Base-by-base conservation (phyloP, 2,797 vertebrate species). In the Allobates femoralis region DNA sequence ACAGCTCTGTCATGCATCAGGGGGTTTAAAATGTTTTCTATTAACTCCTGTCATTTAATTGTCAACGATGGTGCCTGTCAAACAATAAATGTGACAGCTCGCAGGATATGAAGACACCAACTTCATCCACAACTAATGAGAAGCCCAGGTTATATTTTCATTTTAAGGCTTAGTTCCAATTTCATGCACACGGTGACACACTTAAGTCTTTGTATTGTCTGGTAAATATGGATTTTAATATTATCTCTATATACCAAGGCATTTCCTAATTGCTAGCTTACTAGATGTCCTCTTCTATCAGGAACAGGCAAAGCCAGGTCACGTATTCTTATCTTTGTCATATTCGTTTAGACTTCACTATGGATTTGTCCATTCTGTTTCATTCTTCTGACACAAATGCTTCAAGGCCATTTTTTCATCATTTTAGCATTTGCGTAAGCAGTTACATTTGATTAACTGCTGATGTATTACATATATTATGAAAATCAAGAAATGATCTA, bases 341-440 rank as follows among this genome's bases (percentile, higher is more conserved):
- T 69, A 55, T 69, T 69, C 16, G 79, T 69, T 69, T 55, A 67
- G 66, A 69, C 64, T 69, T 81, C 79, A 81, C 64, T 67, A 69
- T 30, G 18, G 62, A 69, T 81, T 69, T 81, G 62, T 81, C 79
- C 50, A 37, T 81, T n/a, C 2, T 32, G 46, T 53, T 81, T 81
- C 50, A 69, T 81, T 81, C 79, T 69, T 55, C 30, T 81, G 79
- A 81, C 79, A 81, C 62, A 69, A 69, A n/a, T 81, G 79, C 79
- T 69, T 46, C 79, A 69, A 69, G 79, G 64, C 41, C 64, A n/a
- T 37, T 81, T 81, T 32, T 34, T 7, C 26, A 30, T 16, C 67
- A 30, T 19, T 67, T 32, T 64, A 50, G 23, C 46, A 51, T 51
- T 81, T 81, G 18, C n/a, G 10, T 66, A 67, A 53, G 28, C 67